Evolutionary conservation across 2,113 vertebrate species (phyloP).

Genomic region (Urocolius indicus): DNA sequence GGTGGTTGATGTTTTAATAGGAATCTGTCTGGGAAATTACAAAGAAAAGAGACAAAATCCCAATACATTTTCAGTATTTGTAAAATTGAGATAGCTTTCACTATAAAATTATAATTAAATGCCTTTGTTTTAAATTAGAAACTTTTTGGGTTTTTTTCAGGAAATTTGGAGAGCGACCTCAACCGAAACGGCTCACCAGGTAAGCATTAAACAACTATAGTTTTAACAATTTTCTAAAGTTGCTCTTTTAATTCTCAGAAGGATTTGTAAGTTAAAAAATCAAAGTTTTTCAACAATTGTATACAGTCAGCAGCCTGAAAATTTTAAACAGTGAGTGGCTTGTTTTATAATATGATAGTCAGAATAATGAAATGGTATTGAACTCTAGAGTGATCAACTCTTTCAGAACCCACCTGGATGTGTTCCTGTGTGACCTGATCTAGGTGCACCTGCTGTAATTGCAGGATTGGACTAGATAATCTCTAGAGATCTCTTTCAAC

Average conservation of each 20-base stretch:
- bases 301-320: background rate
- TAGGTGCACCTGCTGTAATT: no score
- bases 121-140: constrained; percentile 10
- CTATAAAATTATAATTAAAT: background rate
- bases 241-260: background rate
- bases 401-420: no score
- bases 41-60: background rate
- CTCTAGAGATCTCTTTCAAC: no score
- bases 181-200: constrained; percentile 98
- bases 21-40: background rate
- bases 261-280: background rate
- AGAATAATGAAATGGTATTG: background rate
- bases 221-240: background rate
- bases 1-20: background rate
- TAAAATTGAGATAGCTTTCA: background rate
- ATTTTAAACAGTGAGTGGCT: background rate
- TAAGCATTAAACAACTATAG: constrained; percentile 67
- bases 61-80: background rate
- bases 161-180: constrained; percentile 99
- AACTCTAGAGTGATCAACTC: no score
- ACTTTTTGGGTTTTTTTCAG: constrained; percentile 73
- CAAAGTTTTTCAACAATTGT: background rate
- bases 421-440: no score
- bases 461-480: no score
- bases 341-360: background rate